Conservation (phyloP, 2,113 vertebrate species). For the Sebastes schlegelii region DNA sequence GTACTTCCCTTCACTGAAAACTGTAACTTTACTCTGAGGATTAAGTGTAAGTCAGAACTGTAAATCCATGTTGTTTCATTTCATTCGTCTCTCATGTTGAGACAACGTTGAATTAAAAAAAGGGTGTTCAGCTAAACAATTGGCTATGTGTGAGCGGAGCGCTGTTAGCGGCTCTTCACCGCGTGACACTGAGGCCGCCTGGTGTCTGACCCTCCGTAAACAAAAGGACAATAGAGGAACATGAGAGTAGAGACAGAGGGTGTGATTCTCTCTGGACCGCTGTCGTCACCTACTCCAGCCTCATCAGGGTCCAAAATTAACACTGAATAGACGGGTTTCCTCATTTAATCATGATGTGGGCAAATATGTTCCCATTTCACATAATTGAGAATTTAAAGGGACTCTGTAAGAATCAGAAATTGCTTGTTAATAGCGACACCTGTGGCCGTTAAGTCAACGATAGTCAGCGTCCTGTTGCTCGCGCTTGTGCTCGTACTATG, state of each 20-base stretch:
- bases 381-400: too few species aligned
- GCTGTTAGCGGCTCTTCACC: constrained; percentile 25
- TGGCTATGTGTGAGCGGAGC: constrained; percentile 39
- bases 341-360: background rate
- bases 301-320: background rate
- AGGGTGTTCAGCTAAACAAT: constrained; percentile 35
- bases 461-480: too few species aligned
- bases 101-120: constrained; percentile 10
- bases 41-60: constrained; percentile 22
- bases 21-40: constrained; percentile 18
- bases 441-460: too few species aligned
- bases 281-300: constrained; percentile 9
- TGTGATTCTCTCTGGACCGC: constrained; percentile 26
- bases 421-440: too few species aligned
- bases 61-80: constrained; percentile 35
- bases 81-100: constrained; percentile 5
- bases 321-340: background rate
- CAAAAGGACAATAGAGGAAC: constrained; percentile 54
- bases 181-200: constrained; percentile 30
- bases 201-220: constrained; percentile 47
- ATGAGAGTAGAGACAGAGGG: constrained; percentile 23
- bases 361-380: background rate
- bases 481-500: too few species aligned
- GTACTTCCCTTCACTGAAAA: constrained; percentile 6
- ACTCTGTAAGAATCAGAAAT: too few species aligned